Conservation (phyloP, 2,113 vertebrate genomes). For the Colius striatus region DNA sequence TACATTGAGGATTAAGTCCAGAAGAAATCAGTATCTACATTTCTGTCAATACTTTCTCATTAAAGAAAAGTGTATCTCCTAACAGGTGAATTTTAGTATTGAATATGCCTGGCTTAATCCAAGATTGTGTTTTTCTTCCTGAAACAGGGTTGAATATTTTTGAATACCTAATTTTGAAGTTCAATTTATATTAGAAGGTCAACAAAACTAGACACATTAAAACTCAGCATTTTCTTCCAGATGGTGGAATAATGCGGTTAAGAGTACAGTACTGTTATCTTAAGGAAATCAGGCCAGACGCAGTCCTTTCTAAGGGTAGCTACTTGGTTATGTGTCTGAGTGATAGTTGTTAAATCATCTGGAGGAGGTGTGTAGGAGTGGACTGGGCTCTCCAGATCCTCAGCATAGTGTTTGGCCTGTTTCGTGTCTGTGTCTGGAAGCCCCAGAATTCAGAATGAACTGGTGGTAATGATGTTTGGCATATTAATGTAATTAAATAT, state of each 20-base stretch:
- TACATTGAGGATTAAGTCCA: no score
- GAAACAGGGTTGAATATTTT: not conserved
- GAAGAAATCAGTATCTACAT: not conserved
- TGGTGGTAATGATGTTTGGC: not conserved
- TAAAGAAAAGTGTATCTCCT: not conserved
- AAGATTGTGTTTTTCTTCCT: not conserved
- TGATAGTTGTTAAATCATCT: not conserved
- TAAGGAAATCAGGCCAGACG: not conserved
- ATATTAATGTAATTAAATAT: not conserved
- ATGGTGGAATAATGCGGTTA: not conserved
- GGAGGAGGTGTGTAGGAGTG: not conserved
- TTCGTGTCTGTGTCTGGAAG: not conserved
- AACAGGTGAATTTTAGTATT: not conserved
- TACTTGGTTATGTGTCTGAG: not conserved
- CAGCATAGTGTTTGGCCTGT: rapidly evolving
- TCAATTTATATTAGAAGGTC: not conserved
- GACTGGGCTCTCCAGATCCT: rapidly evolving
- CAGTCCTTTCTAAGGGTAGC: not conserved
- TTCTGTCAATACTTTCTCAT: not conserved
- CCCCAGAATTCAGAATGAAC: not conserved
- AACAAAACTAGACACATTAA: not conserved
- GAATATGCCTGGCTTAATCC: not conserved
- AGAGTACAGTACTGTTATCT: not conserved
- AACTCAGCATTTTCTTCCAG: rapidly evolving
- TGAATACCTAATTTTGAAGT: not conserved